Evolutionary conservation across 2,113 vertebrate species (phyloP).

Genomic region (Gymnarchus niloticus): DNA sequence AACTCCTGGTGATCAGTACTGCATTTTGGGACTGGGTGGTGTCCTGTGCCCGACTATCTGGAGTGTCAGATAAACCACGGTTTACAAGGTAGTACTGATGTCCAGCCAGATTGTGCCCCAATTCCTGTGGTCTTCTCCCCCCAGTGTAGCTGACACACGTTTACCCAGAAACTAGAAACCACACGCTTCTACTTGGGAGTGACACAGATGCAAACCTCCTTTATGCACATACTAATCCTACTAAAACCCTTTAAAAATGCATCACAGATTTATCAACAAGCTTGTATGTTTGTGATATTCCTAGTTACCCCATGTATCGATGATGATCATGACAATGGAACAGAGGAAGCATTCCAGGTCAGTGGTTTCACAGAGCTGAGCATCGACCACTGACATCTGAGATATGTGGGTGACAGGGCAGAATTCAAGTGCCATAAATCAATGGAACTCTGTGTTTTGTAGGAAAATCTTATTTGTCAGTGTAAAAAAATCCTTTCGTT

Average conservation of each 20-base stretch:
- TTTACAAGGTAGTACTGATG: slow-evolving; percentile 43
- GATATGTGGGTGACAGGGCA: slow-evolving; percentile 42
- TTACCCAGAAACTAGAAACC: slow-evolving; percentile 25
- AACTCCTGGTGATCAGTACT: slow-evolving; percentile 45
- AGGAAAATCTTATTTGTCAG: not conserved
- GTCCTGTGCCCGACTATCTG: slow-evolving; percentile 46
- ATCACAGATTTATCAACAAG: slow-evolving; percentile 39
- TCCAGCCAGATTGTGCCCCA: slow-evolving; percentile 38
- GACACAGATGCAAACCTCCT: slow-evolving; percentile 35
- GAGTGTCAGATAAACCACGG: slow-evolving; percentile 60
- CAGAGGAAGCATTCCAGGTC: slow-evolving; percentile 60
- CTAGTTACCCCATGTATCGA: slow-evolving; percentile 58
- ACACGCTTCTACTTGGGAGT: not conserved
- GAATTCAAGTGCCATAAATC: slow-evolving; percentile 49
- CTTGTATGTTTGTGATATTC: slow-evolving; percentile 35
- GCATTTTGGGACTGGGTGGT: slow-evolving; percentile 49
- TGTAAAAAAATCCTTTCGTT: not conserved
- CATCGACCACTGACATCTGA: slow-evolving; percentile 53
- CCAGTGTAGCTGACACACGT: slow-evolving; percentile 50
- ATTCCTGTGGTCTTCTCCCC: slow-evolving; percentile 3
- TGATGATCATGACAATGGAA: slow-evolving; percentile 38
- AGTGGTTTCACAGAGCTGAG: slow-evolving; percentile 38
- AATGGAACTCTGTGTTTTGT: slow-evolving; percentile 37
- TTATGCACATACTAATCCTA: slow-evolving; percentile 34
- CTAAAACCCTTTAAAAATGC: slow-evolving; percentile 34